phyloP scores from a whole-genome alignment of 1,140 invertebrate species.

The Lasaia peninsularis region DNA sequence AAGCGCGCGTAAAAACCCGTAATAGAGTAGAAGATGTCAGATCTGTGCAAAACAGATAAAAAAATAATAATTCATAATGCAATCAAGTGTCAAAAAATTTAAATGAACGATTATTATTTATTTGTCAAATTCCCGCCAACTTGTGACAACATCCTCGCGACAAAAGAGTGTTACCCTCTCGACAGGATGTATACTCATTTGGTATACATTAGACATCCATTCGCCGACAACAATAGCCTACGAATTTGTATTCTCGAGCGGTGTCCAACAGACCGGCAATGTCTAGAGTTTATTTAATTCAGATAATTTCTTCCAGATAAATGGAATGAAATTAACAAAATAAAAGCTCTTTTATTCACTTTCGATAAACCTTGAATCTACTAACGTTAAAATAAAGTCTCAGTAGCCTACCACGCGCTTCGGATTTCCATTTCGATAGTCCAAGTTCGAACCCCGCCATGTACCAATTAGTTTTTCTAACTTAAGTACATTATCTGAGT shows the following conservation, averaged over 20 bases:
- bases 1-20: no score
- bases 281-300: background rate
- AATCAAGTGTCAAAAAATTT: no score
- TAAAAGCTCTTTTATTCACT: background rate
- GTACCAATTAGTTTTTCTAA: no score
- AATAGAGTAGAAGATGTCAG: no score
- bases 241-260: constrained; percentile 28
- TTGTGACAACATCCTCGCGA: constrained; percentile 24
- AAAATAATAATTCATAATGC: no score
- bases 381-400: no score
- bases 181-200: constrained; percentile 28
- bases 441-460: no score
- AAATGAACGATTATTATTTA: constrained; percentile 1
- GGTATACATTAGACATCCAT: constrained; percentile 25
- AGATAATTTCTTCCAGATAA: background rate
- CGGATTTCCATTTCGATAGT: no score
- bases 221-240: constrained; percentile 28
- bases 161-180: constrained; percentile 27
- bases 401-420: no score
- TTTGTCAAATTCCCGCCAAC: background rate
- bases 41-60: no score
- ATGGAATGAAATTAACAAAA: background rate
- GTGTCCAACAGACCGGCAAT: background rate
- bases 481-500: no score
- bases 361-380: no score